A percentile compares a stretch with the other conserved stretches of the same genome.
Conservation (phyloP, 1,140 invertebrate genomes). For the Aphelinus atriplicis region DNA sequence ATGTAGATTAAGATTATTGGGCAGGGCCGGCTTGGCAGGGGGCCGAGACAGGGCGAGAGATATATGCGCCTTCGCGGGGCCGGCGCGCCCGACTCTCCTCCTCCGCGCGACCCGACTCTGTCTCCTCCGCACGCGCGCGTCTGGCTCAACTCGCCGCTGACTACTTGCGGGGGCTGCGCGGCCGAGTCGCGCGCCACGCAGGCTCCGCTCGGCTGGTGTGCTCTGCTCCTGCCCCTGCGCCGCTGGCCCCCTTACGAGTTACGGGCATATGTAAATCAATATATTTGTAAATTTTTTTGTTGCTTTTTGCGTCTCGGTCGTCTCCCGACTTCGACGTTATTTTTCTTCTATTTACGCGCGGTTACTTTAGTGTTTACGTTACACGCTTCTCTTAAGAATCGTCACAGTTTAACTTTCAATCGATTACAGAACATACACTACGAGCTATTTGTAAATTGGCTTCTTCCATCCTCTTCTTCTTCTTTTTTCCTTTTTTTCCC, state of each 20-base stretch:
- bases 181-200: not conserved
- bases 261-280: constrained; percentile 69
- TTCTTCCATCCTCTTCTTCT: constrained; percentile 46
- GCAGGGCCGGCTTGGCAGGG: constrained; percentile 53
- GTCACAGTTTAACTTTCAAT: constrained; percentile 57
- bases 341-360: constrained; percentile 55
- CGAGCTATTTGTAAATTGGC: constrained; percentile 65
- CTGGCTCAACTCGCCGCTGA: constrained; percentile 4
- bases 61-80: not conserved
- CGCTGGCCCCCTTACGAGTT: constrained; percentile 64
- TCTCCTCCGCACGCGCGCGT: not conserved
- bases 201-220: not conserved
- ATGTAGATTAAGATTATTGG: constrained; percentile 66
- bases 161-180: constrained; percentile 20
- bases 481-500: constrained; percentile 49
- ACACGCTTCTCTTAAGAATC: constrained; percentile 36
- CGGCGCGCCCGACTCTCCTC: constrained; percentile 28
- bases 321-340: constrained; percentile 32
- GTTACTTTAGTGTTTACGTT: constrained; percentile 39
- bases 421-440: constrained; percentile 68
- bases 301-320: constrained; percentile 46
- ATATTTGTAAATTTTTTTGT: constrained; percentile 68
- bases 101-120: not conserved
- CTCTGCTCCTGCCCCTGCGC: constrained; percentile 40
- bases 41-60: constrained; percentile 1